Evolutionary conservation across 2,797 vertebrate genomes (phyloP).

Genomic region (Numenius phaeopus): DNA sequence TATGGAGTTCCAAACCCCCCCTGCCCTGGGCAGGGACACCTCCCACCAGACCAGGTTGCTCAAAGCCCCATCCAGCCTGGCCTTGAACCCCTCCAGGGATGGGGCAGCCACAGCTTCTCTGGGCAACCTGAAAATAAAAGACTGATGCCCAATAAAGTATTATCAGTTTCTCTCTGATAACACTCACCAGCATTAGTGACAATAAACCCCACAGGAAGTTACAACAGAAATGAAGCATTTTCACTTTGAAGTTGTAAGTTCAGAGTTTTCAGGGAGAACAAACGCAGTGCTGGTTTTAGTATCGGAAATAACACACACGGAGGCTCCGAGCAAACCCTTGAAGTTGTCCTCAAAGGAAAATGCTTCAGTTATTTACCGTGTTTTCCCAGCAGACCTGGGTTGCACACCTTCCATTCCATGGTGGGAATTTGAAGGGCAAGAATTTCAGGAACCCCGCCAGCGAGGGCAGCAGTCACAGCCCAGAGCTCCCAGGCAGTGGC

Average conservation of each 20-base stretch:
- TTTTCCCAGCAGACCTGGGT: neutral
- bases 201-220: neutral
- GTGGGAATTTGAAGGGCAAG: neutral
- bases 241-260: neutral
- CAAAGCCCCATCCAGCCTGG: too few relatives aligned
- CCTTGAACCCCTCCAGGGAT: too few relatives aligned
- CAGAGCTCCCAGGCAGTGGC: neutral
- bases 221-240: neutral
- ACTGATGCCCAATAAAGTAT: too few relatives aligned
- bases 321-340: neutral
- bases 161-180: neutral
- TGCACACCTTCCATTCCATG: neutral
- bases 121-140: neutral
- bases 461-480: neutral
- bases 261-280: neutral
- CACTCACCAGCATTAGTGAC: neutral
- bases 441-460: constrained; percentile 52
- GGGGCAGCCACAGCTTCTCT: too few relatives aligned
- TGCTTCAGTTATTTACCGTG: fast-evolving
- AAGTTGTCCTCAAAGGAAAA: neutral
- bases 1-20: too few relatives aligned
- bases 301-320: neutral
- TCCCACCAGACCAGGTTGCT: too few relatives aligned
- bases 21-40: too few relatives aligned
- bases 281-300: neutral